Base-by-base conservation (phyloP, 2,113 vertebrate species). In the Microtus montanus region DNA sequence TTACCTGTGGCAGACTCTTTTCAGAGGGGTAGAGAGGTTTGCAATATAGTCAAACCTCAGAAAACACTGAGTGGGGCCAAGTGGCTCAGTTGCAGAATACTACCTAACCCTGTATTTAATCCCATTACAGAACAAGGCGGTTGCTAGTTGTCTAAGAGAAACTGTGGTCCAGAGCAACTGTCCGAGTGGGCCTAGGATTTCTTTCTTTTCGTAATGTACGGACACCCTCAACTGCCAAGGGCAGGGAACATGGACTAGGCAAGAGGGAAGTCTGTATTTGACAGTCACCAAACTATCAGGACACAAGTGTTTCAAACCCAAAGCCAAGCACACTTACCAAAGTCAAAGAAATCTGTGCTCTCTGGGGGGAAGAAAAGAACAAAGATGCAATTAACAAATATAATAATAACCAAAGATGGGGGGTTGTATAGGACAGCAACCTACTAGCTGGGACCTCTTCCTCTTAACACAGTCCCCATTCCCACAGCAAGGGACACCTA, bases 341-440 rank as follows among this genome's bases (percentile, higher is more conserved):
- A 98, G 73, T 98, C 98, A 97, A 98, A 98, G 97, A 98, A 98
- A 95, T 99, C 98, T 0, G 98, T 98, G 97, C 98, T 98, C 94
- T 98, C 98, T 99, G 98, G 22, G 95, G 93, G 87, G 98, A 96
- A 87, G 97, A 97, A 94, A 98, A 97, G 73, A 95, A 98, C 77
- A 98, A 97, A 98, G 89, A 97, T 75, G 96, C 61, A 97, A 96
- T 97, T 94, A 98, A 73, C 77, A 98, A 38, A 82, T 38, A 95
- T 90, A 79, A 54, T 24, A 82, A 15, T 8, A 77, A 63, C 12
- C 66, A 88, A 93, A 52, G 44, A 85, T 70, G 61, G 19, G 38
- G 14, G 1, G 38, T 11, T 35, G 9, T 26, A 87, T 26, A 0
- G 64, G n/a, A 1, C 17, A 0, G 33, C 75, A 35, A 47, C 84